Conservation (phyloP, 2,113 vertebrate species). For the Pseudonaja textilis region DNA sequence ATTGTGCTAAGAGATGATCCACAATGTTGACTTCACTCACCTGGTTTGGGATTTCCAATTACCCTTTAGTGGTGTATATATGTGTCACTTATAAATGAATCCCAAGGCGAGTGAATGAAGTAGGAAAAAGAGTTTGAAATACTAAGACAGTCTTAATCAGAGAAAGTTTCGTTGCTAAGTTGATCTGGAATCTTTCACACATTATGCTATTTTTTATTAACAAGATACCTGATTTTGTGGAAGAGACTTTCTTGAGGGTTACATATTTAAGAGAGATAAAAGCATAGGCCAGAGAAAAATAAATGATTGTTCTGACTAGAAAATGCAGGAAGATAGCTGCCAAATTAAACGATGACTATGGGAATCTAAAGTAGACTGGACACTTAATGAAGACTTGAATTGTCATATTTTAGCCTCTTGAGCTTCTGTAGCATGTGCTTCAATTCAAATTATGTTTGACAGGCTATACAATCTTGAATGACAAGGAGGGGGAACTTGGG, state of each 20-base stretch:
- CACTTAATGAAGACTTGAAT: not conserved
- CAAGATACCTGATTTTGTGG: conserved; percentile 12
- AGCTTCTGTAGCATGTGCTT: not conserved
- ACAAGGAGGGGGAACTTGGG: not conserved
- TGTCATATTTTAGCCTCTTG: not conserved
- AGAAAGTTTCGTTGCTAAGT: conserved; percentile 13
- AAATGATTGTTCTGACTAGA: conserved; percentile 24
- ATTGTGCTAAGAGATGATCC: not conserved
- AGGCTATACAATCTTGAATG: not conserved
- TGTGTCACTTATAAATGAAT: too few relatives aligned
- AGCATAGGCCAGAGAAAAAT: not conserved
- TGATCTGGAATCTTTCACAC: conserved; percentile 32
- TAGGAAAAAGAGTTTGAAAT: not conserved
- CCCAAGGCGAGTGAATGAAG: not conserved
- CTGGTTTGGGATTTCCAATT: not conserved
- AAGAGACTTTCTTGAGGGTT: not conserved
- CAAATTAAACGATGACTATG: conserved; percentile 5
- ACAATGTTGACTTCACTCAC: not conserved
- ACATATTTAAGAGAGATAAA: not conserved
- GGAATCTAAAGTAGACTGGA: not conserved
- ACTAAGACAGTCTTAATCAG: not conserved
- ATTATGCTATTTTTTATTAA: not conserved
- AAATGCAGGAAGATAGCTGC: not conserved
- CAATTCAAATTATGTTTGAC: not conserved
- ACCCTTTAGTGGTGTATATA: not conserved